A percentile compares a stretch with the other conserved stretches of the same genome.
These are phyloP conservation scores for Melangyna quadrimaculata DNA, from an alignment of 2,888 invertebrate genomes.

Conservation along the genomic window DNA sequence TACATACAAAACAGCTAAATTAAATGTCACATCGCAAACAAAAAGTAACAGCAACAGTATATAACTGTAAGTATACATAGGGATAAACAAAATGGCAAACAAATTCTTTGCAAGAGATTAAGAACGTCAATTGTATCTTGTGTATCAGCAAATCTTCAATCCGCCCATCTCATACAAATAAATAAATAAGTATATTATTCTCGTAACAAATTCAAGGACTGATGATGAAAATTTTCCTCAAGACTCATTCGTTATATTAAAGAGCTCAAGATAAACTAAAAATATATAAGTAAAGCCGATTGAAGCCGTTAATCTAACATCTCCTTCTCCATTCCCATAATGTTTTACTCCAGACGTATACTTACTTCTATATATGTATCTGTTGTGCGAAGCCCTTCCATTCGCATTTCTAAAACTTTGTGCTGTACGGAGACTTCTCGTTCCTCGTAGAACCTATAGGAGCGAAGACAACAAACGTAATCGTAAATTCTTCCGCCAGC, in stretches of 20 bases:
- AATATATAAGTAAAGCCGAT: conserved; percentile 52
- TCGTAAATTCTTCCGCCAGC: conserved; percentile 48
- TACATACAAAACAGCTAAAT: neutral
- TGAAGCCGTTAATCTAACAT: conserved; percentile 53
- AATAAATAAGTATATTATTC: neutral
- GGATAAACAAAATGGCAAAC: neutral
- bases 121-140: neutral
- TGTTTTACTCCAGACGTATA: no score
- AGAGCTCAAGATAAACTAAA: conserved; percentile 52
- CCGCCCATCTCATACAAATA: neutral
- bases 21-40: neutral
- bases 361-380: neutral
- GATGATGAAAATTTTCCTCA: conserved; percentile 14
- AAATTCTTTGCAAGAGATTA: neutral
- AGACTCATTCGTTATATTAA: conserved; percentile 43
- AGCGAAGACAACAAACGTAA: conserved; percentile 34
- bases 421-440: neutral
- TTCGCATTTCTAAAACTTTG: neutral
- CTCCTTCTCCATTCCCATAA: neutral
- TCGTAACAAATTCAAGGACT: neutral
- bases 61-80: neutral
- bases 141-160: neutral
- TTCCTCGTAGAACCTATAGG: neutral
- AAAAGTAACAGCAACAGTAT: neutral
- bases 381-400: neutral